Percentiles rank a stretch among this genome's conserved stretches.
These are phyloP conservation scores for Vespertilio murinus DNA, from an alignment of 2,797 vertebrate genomes.

Conservation along the genomic window DNA sequence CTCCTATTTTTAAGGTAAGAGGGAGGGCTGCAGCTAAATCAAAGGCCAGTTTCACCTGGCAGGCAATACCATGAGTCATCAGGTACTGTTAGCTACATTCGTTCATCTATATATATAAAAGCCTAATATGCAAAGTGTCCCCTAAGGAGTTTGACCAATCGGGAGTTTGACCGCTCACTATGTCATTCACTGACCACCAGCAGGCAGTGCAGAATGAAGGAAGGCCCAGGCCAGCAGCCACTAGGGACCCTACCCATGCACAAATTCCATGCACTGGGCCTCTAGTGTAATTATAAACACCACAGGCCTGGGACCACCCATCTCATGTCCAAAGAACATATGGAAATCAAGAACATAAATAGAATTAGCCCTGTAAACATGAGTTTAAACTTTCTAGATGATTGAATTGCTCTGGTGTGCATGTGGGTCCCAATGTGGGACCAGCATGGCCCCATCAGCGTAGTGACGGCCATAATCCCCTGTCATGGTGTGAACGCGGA, in stretches of 20 bases:
- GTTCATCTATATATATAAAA: too few species aligned
- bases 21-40: background rate
- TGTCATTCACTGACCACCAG: too few species aligned
- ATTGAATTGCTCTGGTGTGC: background rate
- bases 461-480: background rate
- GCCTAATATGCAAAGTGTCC: too few species aligned
- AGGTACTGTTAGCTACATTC: conserved; percentile 16
- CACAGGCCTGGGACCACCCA: background rate
- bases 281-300: too few species aligned
- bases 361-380: background rate
- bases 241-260: too few species aligned
- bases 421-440: rapidly evolving
- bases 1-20: background rate
- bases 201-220: too few species aligned
- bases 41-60: conserved; percentile 47
- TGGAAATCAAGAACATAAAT: background rate
- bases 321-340: background rate
- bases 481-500: background rate
- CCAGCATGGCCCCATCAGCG: too few species aligned
- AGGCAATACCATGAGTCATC: conserved; percentile 26
- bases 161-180: too few species aligned
- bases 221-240: too few species aligned
- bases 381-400: background rate
- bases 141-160: too few species aligned
- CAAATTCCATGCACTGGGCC: too few species aligned